These are phyloP conservation scores for Luidia sarsii DNA, from an alignment of 53 echinoderm and acorn worm genomes.

Conservation along the genomic window DNA sequence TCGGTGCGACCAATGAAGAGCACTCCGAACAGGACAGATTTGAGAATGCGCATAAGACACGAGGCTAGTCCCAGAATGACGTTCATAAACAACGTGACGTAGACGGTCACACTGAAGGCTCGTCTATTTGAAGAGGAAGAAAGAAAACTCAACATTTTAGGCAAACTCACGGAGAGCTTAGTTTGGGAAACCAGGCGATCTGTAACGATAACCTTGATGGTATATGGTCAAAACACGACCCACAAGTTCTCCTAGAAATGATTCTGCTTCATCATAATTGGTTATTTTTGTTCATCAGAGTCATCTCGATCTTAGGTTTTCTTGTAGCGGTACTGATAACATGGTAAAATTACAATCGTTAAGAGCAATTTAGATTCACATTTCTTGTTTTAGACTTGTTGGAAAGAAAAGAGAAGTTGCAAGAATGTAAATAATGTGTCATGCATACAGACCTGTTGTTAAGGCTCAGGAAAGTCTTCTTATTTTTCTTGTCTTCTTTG, in stretches of 20 bases:
- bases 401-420: too few species aligned
- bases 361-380: too few species aligned
- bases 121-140: slow-evolving; percentile 57
- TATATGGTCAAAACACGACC: too few species aligned
- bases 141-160: too few species aligned
- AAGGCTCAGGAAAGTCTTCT: slow-evolving; percentile 15
- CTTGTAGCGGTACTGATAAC: too few species aligned
- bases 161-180: not conserved
- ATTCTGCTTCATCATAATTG: too few species aligned
- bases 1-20: slow-evolving; percentile 90
- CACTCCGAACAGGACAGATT: slow-evolving; percentile 84
- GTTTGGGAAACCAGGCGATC: not conserved
- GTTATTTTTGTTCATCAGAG: too few species aligned
- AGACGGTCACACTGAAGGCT: slow-evolving; percentile 68
- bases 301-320: too few species aligned
- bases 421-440: too few species aligned
- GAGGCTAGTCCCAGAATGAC: slow-evolving; percentile 85
- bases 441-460: slow-evolving; percentile 49
- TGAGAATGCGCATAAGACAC: slow-evolving; percentile 87
- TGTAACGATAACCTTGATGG: not conserved
- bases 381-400: too few species aligned
- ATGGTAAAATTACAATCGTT: too few species aligned
- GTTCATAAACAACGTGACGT: slow-evolving; percentile 83
- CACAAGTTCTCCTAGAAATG: too few species aligned
- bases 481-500: slow-evolving; percentile 16